Conservation (phyloP, 2,888 invertebrate genomes). For the Athalia rosae region DNA sequence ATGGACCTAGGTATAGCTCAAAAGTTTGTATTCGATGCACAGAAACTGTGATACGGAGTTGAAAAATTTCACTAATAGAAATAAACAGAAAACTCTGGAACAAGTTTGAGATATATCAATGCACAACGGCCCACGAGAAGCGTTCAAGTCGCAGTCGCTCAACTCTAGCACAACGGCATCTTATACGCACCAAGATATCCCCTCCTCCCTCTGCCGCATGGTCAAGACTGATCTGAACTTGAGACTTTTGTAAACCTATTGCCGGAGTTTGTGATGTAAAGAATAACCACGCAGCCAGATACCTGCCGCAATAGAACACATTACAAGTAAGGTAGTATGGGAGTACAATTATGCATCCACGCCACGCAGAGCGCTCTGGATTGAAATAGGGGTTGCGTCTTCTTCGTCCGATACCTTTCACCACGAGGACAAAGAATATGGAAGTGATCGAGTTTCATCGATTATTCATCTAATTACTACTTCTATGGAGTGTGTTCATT, state of each 20-base stretch:
- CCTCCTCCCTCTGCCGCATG: slow-evolving; percentile 32
- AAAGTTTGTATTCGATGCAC: neutral
- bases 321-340: no score
- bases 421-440: neutral
- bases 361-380: neutral
- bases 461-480: no score
- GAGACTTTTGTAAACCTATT: slow-evolving; percentile 41
- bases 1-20: no score
- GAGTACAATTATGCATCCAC: neutral
- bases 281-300: slow-evolving; percentile 7
- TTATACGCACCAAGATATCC: slow-evolving; percentile 41
- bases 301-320: neutral
- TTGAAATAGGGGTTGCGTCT: neutral
- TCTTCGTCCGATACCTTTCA: neutral
- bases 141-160: slow-evolving; percentile 33
- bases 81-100: neutral
- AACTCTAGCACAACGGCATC: slow-evolving; percentile 39
- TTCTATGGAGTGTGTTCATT: no score
- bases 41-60: neutral
- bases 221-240: slow-evolving; percentile 40
- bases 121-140: slow-evolving; percentile 30
- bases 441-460: no score
- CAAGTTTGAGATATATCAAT: neutral
- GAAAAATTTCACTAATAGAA: neutral
- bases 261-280: slow-evolving; percentile 31